Conservation (phyloP, 2,797 vertebrate species). For the Geotrypetes seraphini region DNA sequence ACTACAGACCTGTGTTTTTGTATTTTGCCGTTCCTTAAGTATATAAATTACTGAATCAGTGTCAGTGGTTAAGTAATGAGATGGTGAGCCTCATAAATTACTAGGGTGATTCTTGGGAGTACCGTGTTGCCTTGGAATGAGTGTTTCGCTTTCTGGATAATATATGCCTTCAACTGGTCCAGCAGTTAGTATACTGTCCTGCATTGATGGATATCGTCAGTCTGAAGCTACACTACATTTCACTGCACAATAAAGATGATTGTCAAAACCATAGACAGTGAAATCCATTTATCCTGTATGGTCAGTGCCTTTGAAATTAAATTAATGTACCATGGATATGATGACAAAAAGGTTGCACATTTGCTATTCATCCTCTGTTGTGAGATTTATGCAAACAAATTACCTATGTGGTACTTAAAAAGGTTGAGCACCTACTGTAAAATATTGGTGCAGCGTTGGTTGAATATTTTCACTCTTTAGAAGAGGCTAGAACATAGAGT, state of each 20-base stretch:
- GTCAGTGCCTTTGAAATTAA: conserved; percentile 97
- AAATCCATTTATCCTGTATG: conserved; percentile 98
- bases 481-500: conserved; percentile 1
- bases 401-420: not conserved
- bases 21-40: conserved; percentile 70
- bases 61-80: conserved; percentile 92
- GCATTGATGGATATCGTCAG: conserved; percentile 97
- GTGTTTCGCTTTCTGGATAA: conserved; percentile 84
- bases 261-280: conserved; percentile 96
- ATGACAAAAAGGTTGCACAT: conserved; percentile 74
- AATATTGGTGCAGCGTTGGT: too few relatives aligned
- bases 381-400: conserved; percentile 31
- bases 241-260: conserved; percentile 98
- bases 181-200: conserved; percentile 93
- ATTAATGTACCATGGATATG: conserved; percentile 87
- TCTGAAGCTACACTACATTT: conserved; percentile 91
- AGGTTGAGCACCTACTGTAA: not conserved
- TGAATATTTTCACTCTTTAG: too few relatives aligned
- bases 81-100: conserved; percentile 83
- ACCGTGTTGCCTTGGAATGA: conserved; percentile 77
- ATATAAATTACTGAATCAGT: conserved; percentile 93
- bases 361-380: conserved; percentile 69
- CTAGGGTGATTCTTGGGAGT: conserved; percentile 68
- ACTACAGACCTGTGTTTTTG: conserved; percentile 68
- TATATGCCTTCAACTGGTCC: conserved; percentile 98